Percentiles rank a stretch among this genome's conserved stretches.
Evolutionary conservation across 2,888 invertebrate genomes (phyloP).

Genomic region (Eulithis testata): DNA sequence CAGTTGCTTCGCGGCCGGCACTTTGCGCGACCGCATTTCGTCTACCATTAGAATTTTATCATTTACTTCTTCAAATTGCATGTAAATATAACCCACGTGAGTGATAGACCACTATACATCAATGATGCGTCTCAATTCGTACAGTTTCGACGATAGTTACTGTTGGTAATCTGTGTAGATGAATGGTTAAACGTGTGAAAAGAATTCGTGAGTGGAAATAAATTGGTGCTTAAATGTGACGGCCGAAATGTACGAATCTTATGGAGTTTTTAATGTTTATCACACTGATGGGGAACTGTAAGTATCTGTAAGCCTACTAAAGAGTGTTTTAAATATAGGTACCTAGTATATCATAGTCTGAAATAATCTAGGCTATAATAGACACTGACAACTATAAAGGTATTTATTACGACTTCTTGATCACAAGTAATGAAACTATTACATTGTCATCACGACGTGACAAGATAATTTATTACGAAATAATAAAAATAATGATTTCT

Average conservation of each 20-base stretch:
- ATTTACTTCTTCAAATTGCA: slow-evolving; percentile 40
- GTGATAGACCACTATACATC: slow-evolving; percentile 38
- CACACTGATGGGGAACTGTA: slow-evolving; percentile 80
- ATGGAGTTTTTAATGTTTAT: slow-evolving; percentile 67
- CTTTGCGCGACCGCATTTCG: slow-evolving; percentile 59
- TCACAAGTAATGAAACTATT: slow-evolving; percentile 36
- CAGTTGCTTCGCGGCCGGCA: slow-evolving; percentile 67
- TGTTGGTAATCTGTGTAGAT: slow-evolving; percentile 28
- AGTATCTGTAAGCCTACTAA: slow-evolving; percentile 41
- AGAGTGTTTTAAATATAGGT: too few species aligned
- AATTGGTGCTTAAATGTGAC: slow-evolving; percentile 57
- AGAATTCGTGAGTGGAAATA: slow-evolving; percentile 43
- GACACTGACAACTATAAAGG: too few species aligned
- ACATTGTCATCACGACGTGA: slow-evolving; percentile 35
- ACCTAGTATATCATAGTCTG: too few species aligned
- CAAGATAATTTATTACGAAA: slow-evolving; percentile 35
- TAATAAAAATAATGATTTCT: slow-evolving; percentile 30
- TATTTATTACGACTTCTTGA: slow-evolving; percentile 10
- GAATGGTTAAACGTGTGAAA: slow-evolving; percentile 49
- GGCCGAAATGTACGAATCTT: slow-evolving; percentile 65
- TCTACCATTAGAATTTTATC: slow-evolving; percentile 43
- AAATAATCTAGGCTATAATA: too few species aligned
- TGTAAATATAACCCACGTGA: slow-evolving; percentile 35
- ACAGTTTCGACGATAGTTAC: slow-evolving; percentile 23
- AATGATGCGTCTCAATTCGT: slow-evolving; percentile 34